These are phyloP conservation scores for Pseudochirops corinnae DNA, from an alignment of 2,797 vertebrate genomes.

Conservation along the genomic window DNA sequence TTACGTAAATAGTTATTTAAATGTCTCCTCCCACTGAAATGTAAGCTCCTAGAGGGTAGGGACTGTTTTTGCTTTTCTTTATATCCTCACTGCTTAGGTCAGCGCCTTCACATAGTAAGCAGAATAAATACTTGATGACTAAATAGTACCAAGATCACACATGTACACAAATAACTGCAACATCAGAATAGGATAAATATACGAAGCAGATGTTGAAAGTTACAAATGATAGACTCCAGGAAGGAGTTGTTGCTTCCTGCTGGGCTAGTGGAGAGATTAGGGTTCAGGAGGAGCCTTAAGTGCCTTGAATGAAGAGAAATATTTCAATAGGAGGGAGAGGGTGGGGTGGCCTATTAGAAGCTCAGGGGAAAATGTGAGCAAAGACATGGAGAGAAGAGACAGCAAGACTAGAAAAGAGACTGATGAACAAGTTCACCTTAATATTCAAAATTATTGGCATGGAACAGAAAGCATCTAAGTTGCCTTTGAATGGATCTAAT, in stretches of 20 bases:
- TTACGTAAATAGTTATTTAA: neutral
- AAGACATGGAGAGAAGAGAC: neutral
- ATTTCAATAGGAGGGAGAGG: neutral
- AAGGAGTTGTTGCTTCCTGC: neutral
- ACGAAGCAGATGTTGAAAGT: neutral
- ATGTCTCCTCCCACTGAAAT: neutral
- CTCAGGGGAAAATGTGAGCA: neutral
- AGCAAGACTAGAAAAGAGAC: neutral
- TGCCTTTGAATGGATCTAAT: neutral
- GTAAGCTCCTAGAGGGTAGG: neutral
- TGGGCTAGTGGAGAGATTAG: neutral
- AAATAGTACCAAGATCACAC: neutral
- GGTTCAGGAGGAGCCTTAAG: neutral
- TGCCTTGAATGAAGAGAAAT: neutral
- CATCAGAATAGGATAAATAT: neutral
- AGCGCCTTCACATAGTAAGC: neutral
- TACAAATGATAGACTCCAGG: neutral
- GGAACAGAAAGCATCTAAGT: neutral
- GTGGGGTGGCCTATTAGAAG: neutral
- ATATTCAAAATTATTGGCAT: neutral
- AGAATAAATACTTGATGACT: neutral
- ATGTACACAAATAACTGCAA: neutral
- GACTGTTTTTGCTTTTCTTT: neutral
- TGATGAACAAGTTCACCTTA: neutral
- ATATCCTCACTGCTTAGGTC: neutral